Evolutionary conservation across 2,113 vertebrate genomes (phyloP).

Genomic region (Phalacrocorax aristotelis): DNA sequence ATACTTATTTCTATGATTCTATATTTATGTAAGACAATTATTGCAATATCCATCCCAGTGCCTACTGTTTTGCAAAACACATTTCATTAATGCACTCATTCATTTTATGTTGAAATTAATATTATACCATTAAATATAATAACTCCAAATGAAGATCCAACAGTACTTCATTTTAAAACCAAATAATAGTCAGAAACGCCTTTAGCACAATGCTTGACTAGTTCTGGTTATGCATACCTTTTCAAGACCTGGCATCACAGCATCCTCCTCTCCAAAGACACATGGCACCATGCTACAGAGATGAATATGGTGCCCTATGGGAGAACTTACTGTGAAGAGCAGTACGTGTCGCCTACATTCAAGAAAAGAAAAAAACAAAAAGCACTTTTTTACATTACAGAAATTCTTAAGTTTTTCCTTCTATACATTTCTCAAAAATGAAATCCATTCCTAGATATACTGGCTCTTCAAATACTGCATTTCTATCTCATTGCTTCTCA

Average conservation of each 20-base stretch:
- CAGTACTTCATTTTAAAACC: not conserved
- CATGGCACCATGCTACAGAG: conserved; percentile 84
- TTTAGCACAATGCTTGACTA: not conserved
- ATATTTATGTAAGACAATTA: not conserved
- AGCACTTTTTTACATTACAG: not conserved
- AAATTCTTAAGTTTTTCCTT: not conserved
- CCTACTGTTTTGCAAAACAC: not conserved
- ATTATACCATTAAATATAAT: not conserved
- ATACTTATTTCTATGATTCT: no score
- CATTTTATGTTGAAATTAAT: not conserved
- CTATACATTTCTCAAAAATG: not conserved
- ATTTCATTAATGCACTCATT: not conserved
- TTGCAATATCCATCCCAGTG: not conserved
- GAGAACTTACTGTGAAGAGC: conserved; percentile 70
- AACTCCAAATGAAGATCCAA: not conserved
- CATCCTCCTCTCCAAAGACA: conserved; percentile 87
- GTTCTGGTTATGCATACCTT: conserved; percentile 73
- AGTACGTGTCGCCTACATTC: conserved; percentile 82
- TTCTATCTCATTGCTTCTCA: not conserved
- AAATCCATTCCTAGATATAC: not conserved
- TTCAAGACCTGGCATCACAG: conserved; percentile 79
- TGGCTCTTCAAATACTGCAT: not conserved
- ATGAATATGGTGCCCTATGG: conserved; percentile 81
- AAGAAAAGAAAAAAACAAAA: not conserved
- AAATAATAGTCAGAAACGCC: not conserved